Conservation (phyloP, 2,113 vertebrate genomes). For the Ictalurus furcatus region DNA sequence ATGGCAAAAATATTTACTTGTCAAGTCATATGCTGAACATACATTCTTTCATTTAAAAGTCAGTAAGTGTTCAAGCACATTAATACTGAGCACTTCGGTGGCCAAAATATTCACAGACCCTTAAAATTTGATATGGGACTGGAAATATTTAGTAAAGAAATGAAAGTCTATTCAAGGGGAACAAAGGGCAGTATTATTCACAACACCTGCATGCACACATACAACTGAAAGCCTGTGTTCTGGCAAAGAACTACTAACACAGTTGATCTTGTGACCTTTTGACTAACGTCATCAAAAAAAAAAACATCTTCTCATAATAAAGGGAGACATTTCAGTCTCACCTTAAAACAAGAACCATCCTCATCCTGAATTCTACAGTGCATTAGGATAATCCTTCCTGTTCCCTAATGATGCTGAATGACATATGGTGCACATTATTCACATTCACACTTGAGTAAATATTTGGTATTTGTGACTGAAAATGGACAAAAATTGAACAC, state of each 20-base stretch:
- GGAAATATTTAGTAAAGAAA: slow-evolving; percentile 19
- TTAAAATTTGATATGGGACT: slow-evolving; percentile 22
- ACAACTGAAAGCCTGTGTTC: slow-evolving; percentile 42
- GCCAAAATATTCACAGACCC: slow-evolving; percentile 22
- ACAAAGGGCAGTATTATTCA: slow-evolving; percentile 22
- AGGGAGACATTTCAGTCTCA: slow-evolving; percentile 2
- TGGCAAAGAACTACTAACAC: slow-evolving; percentile 23
- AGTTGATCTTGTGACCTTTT: slow-evolving; percentile 17
- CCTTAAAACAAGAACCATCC: neutral
- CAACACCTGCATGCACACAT: slow-evolving; percentile 5
- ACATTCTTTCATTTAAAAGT: slow-evolving; percentile 25
- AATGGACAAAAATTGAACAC: neutral
- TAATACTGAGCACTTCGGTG: neutral
- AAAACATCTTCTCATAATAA: slow-evolving; percentile 7
- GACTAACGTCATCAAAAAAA: slow-evolving; percentile 6
- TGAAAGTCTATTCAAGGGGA: slow-evolving; percentile 30
- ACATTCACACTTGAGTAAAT: neutral
- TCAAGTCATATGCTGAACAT: neutral
- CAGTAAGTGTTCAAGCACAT: slow-evolving; percentile 1
- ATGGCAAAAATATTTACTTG: slow-evolving; percentile 37
- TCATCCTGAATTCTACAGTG: slow-evolving; percentile 29
- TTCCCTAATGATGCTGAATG: neutral
- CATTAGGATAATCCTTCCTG: neutral
- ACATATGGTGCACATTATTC: neutral
- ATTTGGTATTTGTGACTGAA: neutral